These are phyloP conservation scores for Anabacerthia variegaticeps DNA, from an alignment of 2,797 vertebrate species.

Conservation along the genomic window DNA sequence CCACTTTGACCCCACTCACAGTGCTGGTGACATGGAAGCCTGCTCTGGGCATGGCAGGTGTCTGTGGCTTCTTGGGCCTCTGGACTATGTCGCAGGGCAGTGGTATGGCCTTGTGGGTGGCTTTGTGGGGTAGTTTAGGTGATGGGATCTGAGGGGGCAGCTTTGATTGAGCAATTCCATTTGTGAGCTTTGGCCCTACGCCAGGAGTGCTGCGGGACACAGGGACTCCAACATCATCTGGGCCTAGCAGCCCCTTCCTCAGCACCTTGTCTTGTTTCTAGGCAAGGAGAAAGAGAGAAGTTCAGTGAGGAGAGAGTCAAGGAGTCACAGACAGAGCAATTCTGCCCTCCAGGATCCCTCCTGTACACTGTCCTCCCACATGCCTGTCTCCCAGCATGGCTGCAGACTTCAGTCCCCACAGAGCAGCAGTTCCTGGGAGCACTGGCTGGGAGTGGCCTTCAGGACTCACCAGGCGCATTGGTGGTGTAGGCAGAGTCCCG, in stretches of 20 bases:
- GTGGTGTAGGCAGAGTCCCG: constrained; percentile 77
- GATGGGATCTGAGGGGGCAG: constrained; percentile 59
- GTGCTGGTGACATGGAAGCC: not conserved
- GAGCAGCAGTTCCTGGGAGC: not conserved
- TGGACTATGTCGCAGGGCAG: constrained; percentile 78
- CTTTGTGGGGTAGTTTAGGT: constrained; percentile 69
- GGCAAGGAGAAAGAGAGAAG: not conserved
- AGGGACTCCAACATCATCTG: constrained; percentile 83
- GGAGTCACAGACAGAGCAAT: not conserved
- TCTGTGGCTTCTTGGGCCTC: constrained; percentile 72
- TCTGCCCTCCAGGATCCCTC: not conserved
- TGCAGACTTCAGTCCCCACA: not conserved
- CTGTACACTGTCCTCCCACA: not conserved
- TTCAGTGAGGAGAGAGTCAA: not conserved
- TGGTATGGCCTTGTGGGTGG: constrained; percentile 34
- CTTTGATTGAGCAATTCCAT: constrained; percentile 63
- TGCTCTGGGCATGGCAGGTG: not conserved
- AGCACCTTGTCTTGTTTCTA: constrained; percentile 82
- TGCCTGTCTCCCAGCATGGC: fast-evolving
- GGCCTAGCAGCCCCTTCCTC: constrained; percentile 78
- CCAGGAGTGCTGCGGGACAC: constrained; percentile 54
- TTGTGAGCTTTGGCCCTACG: constrained; percentile 69
- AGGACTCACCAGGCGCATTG: constrained; percentile 70
- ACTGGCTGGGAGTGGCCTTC: not conserved
- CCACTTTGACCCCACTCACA: not conserved